These are phyloP conservation scores for Proterorhinus semilunaris DNA, from an alignment of 2,113 vertebrate genomes.

Conservation along the genomic window DNA sequence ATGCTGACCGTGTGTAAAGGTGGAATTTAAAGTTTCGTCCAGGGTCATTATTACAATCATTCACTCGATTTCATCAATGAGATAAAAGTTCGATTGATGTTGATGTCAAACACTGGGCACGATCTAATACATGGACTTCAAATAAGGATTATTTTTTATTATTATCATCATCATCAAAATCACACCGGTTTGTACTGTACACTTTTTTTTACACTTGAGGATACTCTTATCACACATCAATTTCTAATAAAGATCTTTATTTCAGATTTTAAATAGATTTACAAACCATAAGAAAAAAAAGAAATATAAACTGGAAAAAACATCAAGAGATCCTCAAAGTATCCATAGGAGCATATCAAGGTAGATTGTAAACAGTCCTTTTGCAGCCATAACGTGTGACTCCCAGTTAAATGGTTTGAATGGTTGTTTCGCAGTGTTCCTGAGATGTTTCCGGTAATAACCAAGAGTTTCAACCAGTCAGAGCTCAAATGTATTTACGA, in stretches of 20 bases:
- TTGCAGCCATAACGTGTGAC: constrained; percentile 54
- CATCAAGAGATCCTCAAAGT: constrained; percentile 71
- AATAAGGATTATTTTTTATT: no score
- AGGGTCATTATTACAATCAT: no score
- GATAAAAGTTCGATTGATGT: no score
- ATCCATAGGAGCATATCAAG: constrained; percentile 72
- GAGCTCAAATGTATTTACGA: constrained; percentile 31
- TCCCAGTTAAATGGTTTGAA: constrained; percentile 23
- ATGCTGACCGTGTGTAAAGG: no score
- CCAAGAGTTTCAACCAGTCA: constrained; percentile 44
- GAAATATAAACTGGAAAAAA: constrained; percentile 50
- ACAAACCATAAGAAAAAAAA: constrained; percentile 75
- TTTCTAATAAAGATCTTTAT: constrained; percentile 80
- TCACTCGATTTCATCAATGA: no score
- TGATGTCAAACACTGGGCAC: no score
- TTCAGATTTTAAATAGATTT: constrained; percentile 81
- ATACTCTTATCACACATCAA: background rate
- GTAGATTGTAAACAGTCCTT: constrained; percentile 75
- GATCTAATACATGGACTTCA: no score
- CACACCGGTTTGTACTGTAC: background rate
- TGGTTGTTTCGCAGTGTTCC: constrained; percentile 35
- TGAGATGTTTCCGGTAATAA: constrained; percentile 52
- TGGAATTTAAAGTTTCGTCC: no score
- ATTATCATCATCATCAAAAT: no score
- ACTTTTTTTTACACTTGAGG: background rate